These are phyloP conservation scores for Leptodon cayanensis DNA, from an alignment of 2,797 vertebrate species.

Conservation along the genomic window DNA sequence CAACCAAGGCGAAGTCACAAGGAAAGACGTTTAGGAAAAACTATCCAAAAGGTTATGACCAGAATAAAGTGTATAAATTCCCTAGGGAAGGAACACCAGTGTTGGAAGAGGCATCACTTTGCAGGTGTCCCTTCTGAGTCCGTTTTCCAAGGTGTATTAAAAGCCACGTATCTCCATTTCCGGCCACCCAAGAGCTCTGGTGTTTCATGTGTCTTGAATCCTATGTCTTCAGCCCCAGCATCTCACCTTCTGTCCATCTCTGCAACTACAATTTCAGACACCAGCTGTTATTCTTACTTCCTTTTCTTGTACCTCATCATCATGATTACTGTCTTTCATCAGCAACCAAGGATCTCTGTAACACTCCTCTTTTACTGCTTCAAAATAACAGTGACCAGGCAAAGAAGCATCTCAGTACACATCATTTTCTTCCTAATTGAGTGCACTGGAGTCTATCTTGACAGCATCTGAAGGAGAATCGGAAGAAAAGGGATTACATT, in stretches of 20 bases:
- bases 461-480: slow-evolving; percentile 36
- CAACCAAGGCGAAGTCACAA: neutral
- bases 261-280: neutral
- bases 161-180: neutral
- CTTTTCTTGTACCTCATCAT: neutral
- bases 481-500: slow-evolving; percentile 27
- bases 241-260: neutral
- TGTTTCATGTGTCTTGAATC: neutral
- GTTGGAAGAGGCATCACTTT: neutral
- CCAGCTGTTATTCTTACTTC: neutral
- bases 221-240: neutral
- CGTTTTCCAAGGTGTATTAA: neutral
- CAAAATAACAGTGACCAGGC: neutral
- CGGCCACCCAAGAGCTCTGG: neutral
- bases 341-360: neutral
- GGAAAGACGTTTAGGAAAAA: neutral
- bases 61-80: neutral
- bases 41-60: neutral
- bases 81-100: neutral
- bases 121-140: neutral
- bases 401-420: neutral
- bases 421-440: neutral
- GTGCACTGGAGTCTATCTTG: neutral
- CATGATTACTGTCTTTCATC: neutral
- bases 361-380: neutral